These are phyloP conservation scores for Clitarchus hookeri DNA, from an alignment of 2,888 invertebrate genomes.

Conservation along the genomic window DNA sequence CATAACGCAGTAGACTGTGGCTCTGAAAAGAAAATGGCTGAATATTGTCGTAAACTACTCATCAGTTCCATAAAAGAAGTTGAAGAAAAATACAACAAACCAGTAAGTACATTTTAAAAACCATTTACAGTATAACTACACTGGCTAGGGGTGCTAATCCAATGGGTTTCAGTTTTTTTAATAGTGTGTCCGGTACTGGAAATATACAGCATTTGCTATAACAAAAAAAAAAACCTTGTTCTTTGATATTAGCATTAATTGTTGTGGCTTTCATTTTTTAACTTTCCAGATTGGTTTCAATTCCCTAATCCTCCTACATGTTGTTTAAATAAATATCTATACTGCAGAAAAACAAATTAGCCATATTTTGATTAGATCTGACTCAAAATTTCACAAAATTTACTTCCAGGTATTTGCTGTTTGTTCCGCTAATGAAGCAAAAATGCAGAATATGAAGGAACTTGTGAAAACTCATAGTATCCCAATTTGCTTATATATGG, in stretches of 20 bases:
- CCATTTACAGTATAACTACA: background rate
- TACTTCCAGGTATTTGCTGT: background rate
- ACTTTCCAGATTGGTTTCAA: background rate
- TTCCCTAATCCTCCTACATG: background rate
- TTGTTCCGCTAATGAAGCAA: background rate
- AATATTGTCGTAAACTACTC: background rate
- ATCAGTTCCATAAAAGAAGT: background rate
- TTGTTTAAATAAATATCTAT: too few species aligned
- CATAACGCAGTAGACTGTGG: background rate
- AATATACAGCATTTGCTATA: background rate
- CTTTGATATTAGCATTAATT: background rate
- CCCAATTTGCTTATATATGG: background rate
- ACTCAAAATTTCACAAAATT: background rate
- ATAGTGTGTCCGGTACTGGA: background rate
- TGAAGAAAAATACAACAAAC: background rate
- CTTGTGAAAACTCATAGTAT: background rate
- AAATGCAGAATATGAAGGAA: conserved; percentile 1
- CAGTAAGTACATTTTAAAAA: background rate
- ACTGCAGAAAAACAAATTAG: background rate
- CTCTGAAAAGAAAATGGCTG: too few species aligned
- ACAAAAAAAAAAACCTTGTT: background rate
- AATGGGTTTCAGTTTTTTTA: background rate
- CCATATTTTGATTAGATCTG: background rate
- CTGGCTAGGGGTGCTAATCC: background rate
- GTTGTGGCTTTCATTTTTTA: background rate